Percentiles rank a stretch among this genome's conserved stretches.
phyloP scores from a whole-genome alignment of 2,113 vertebrate genomes.

The Leucopternis melanops region DNA sequence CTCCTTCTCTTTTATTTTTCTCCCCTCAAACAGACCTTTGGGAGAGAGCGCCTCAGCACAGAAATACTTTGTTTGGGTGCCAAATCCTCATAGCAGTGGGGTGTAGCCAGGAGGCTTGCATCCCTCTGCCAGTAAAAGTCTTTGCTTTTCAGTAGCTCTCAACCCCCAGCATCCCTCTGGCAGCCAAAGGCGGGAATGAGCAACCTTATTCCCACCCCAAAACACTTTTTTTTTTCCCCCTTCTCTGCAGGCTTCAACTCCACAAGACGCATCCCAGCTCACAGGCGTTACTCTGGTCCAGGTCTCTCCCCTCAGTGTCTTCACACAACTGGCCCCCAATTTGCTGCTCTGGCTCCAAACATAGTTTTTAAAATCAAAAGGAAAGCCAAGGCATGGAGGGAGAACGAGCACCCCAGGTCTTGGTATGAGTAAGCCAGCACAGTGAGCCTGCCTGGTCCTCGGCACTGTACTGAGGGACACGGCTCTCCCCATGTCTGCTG shows the following conservation, averaged over 20 bases:
- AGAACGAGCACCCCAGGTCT: background rate
- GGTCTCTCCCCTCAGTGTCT: background rate
- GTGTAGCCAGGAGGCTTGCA: background rate
- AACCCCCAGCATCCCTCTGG: background rate
- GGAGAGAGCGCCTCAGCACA: background rate
- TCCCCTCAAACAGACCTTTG: background rate
- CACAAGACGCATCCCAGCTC: background rate
- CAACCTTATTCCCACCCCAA: background rate
- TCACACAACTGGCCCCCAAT: background rate
- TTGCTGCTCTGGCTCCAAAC: background rate
- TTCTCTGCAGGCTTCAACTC: background rate
- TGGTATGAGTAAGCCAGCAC: background rate
- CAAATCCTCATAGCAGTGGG: background rate
- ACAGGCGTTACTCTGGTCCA: background rate
- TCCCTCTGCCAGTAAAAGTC: background rate
- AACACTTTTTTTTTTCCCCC: background rate
- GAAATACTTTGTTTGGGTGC: constrained; percentile 29
- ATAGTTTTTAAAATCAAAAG: background rate
- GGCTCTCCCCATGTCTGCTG: background rate
- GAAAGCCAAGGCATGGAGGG: background rate
- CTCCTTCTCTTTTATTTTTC: background rate
- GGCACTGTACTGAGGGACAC: fast-evolving
- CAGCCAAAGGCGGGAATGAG: background rate
- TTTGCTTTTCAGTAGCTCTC: background rate
- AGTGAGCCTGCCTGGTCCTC: background rate